Conservation (phyloP, 2,113 vertebrate genomes). For the Pyxicephalus adspersus region DNA sequence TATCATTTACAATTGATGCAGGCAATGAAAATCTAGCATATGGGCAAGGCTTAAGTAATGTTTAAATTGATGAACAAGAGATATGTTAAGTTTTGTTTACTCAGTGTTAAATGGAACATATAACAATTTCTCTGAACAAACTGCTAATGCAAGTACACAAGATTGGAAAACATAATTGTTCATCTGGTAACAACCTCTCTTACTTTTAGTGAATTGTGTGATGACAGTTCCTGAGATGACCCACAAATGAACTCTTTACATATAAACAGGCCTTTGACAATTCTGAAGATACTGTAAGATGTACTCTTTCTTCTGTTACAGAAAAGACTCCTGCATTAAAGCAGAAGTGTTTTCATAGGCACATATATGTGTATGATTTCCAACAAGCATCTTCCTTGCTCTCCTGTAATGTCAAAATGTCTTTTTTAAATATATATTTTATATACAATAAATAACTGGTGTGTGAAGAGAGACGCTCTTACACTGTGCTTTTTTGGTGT, state of each 20-base stretch:
- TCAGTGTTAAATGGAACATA: too few relatives aligned
- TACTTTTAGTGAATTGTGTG: neutral
- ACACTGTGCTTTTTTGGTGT: conserved; percentile 26
- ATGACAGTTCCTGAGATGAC: neutral
- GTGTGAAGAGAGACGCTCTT: neutral
- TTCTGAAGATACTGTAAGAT: neutral
- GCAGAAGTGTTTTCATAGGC: neutral
- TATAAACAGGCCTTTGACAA: neutral
- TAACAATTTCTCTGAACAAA: too few relatives aligned
- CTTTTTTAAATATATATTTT: neutral
- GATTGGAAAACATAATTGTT: neutral
- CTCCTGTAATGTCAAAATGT: neutral
- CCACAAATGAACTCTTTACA: neutral
- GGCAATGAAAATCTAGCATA: too few relatives aligned
- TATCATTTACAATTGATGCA: too few relatives aligned
- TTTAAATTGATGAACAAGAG: too few relatives aligned
- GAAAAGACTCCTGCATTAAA: neutral
- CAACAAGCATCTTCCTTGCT: neutral
- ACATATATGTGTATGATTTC: conserved; percentile 6
- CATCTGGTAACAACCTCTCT: neutral
- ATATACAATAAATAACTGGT: too few relatives aligned
- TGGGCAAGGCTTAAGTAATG: too few relatives aligned
- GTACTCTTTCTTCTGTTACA: neutral
- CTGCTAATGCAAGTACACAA: too few relatives aligned
- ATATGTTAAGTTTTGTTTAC: too few relatives aligned